These are phyloP conservation scores for Lepidochrysops patricia DNA, from an alignment of 2,888 invertebrate species.

Conservation along the genomic window DNA sequence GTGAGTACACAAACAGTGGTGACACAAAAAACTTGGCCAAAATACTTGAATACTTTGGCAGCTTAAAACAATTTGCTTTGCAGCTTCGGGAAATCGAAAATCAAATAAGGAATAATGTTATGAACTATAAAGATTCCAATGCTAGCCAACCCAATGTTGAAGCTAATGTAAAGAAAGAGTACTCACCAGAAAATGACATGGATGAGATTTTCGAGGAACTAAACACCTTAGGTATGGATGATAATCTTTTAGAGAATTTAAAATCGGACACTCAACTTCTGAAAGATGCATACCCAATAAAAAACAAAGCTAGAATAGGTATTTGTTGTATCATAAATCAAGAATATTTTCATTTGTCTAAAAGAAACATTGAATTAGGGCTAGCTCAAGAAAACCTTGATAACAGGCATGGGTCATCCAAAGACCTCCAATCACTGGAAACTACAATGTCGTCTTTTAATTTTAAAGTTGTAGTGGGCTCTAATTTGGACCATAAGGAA, in stretches of 20 bases:
- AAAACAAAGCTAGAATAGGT: constrained; percentile 46
- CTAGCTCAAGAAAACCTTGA: constrained; percentile 29
- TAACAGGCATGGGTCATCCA: constrained; percentile 44
- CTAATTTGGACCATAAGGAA: constrained; percentile 43
- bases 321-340: constrained; percentile 61
- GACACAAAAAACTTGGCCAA: constrained; percentile 39
- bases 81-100: constrained; percentile 40
- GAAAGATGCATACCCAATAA: constrained; percentile 44
- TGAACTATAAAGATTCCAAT: constrained; percentile 17
- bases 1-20: constrained; percentile 28
- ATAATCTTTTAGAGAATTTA: constrained; percentile 32
- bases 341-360: constrained; percentile 55
- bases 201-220: constrained; percentile 37
- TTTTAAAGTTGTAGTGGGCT: constrained; percentile 44
- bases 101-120: constrained; percentile 27
- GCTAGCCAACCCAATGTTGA: constrained; percentile 23
- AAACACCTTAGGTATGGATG: constrained; percentile 33
- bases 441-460: constrained; percentile 49
- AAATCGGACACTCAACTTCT: constrained; percentile 42
- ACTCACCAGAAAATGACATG: constrained; percentile 31
- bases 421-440: constrained; percentile 42
- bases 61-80: constrained; percentile 35
- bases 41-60: constrained; percentile 45
- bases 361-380: constrained; percentile 39
- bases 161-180: constrained; percentile 23